phyloP scores from a whole-genome alignment of 1,140 invertebrate genomes.

The Anoplolepis gracilipes region DNA sequence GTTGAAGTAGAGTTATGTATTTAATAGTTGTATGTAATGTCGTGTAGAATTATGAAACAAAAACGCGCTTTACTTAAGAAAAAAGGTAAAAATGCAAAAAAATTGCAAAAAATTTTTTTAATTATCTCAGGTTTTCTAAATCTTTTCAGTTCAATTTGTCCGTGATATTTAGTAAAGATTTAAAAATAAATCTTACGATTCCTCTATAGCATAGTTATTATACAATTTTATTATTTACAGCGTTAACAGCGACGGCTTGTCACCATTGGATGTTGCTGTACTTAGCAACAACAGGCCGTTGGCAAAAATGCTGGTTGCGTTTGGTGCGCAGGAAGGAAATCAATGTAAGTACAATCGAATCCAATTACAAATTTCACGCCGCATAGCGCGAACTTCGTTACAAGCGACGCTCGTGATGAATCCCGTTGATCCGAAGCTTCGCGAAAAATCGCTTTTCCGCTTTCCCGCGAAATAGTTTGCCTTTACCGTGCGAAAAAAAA shows the following conservation, averaged over 20 bases:
- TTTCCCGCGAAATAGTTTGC: slow-evolving; percentile 6
- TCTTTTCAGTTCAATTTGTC: background rate
- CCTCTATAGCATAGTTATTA: background rate
- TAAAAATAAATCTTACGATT: slow-evolving; percentile 7
- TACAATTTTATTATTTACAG: slow-evolving; percentile 84
- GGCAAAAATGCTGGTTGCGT: slow-evolving; percentile 94
- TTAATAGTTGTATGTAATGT: background rate
- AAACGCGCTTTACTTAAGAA: background rate
- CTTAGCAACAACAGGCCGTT: slow-evolving; percentile 94
- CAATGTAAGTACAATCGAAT: slow-evolving; percentile 90
- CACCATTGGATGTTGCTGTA: slow-evolving; percentile 95
- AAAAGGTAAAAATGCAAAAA: background rate
- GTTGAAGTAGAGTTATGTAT: background rate
- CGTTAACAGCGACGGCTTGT: slow-evolving; percentile 95
- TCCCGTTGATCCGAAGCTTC: slow-evolving; percentile 29
- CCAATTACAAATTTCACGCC: slow-evolving; percentile 35
- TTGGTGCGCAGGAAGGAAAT: slow-evolving; percentile 95
- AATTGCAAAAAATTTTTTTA: background rate
- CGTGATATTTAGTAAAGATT: background rate
- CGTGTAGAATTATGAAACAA: background rate
- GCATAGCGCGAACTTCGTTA: slow-evolving; percentile 31
- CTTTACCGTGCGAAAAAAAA: background rate
- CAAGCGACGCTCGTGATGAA: background rate
- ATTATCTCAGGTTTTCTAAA: background rate
- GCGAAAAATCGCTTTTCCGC: slow-evolving; percentile 9